Evolutionary conservation across 2,113 vertebrate species (phyloP), one percentile per base, ranked within the genome.

Genomic region (Bagarius yarrelli): DNA sequence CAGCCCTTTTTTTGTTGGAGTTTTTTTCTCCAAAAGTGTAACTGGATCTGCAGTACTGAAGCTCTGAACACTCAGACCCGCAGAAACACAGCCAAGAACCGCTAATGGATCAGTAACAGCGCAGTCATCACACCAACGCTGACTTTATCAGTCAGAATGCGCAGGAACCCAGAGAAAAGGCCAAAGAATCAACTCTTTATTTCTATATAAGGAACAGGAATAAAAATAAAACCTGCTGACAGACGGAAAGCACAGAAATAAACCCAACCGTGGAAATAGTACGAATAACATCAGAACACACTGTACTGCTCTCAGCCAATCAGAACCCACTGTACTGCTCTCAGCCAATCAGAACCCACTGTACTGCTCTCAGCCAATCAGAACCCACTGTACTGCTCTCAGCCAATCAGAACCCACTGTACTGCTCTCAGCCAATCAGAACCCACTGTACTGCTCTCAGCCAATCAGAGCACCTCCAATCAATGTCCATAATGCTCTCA

Each of bases 261-360:
- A 53, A 25, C 11, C 32, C 6, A 53, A 1, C 30, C 25, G 12
- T 6, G 30, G 36, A 40, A 3, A 40, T n/a, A n/a, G n/a, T n/a
- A n/a, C n/a, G n/a, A n/a, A n/a, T n/a, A n/a, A n/a, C n/a, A n/a
- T 69, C 34, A 69, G 50, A 72, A 72, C 70, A 72, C 70, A 72
- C 8, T 9, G 47, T 30, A 55, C 25, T 23, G 5, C 25, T 52
- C 25, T 21, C 44, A 71, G 34, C 19, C 44, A 47, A 47, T 47
- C 44, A 47, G 44, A 47, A 11, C 44, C 5, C 44, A 47, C 44
- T 47, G 44, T 47, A 47, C 9, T 47, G 9, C 44, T 47, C 44
- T 47, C 44, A 11, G 44, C 44, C 44, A 47, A 47, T 47, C 44
- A 11, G 9, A 47, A 47, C 9, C 5, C 44, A 47, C 44, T 11